Conservation (phyloP, 2,797 vertebrate genomes). For the Sebastes melanostomus region DNA sequence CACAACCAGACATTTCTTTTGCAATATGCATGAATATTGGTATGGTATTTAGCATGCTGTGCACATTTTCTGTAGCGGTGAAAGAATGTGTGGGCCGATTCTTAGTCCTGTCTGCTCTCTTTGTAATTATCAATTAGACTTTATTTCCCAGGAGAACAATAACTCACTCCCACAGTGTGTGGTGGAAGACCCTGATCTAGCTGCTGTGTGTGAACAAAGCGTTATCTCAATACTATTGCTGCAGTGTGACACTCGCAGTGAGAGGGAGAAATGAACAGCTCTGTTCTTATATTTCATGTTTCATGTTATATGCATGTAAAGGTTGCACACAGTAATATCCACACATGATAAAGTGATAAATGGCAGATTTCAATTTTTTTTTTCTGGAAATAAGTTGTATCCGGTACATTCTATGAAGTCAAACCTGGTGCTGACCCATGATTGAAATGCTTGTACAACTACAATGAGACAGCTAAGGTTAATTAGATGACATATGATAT, state of each 20-base stretch:
- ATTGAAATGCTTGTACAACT: conserved; percentile 18
- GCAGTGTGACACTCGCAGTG: conserved; percentile 17
- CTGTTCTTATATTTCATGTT: background rate
- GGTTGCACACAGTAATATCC: background rate
- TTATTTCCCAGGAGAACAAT: conserved; percentile 70
- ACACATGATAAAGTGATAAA: background rate
- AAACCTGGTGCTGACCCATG: background rate
- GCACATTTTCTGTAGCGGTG: conserved; percentile 55
- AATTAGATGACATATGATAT: conserved; percentile 63
- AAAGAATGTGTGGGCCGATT: conserved; percentile 56
- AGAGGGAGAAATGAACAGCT: background rate
- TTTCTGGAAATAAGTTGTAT: background rate
- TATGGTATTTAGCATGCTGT: conserved; percentile 61
- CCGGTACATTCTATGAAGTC: background rate
- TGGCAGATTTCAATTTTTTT: background rate
- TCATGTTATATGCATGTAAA: background rate
- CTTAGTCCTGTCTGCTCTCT: conserved; percentile 56
- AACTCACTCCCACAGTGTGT: conserved; percentile 60
- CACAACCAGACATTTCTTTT: conserved; percentile 48
- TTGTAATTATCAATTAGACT: conserved; percentile 77
- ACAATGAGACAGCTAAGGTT: conserved; percentile 57
- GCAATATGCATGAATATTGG: conserved; percentile 64
- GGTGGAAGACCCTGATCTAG: conserved; percentile 51
- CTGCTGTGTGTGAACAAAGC: conserved; percentile 39
- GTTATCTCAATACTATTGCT: conserved; percentile 18